These are phyloP conservation scores for Lutraria lutraria DNA, from an alignment of 2,888 invertebrate species.

Conservation along the genomic window DNA sequence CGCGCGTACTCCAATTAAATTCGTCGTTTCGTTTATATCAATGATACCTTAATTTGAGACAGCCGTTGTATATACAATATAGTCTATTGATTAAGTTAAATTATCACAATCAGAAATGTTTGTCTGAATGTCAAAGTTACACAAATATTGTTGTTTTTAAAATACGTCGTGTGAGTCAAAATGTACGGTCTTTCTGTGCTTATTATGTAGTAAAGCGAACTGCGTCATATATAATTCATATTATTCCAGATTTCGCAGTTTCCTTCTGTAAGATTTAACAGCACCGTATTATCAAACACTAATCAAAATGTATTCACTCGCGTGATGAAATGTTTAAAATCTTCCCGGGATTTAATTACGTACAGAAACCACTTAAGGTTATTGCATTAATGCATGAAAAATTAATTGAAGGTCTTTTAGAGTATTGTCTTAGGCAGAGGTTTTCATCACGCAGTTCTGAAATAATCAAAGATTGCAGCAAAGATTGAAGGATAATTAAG, in stretches of 20 bases:
- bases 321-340: not conserved
- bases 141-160: too few species aligned
- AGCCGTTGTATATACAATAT: too few species aligned
- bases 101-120: too few species aligned
- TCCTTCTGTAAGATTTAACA: not conserved
- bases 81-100: too few species aligned
- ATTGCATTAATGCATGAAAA: slow-evolving; percentile 15
- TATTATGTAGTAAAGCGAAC: too few species aligned
- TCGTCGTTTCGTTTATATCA: too few species aligned
- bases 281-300: not conserved
- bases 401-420: not conserved
- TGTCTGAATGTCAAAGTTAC: too few species aligned
- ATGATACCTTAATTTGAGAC: too few species aligned
- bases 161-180: too few species aligned
- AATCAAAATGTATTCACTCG: not conserved
- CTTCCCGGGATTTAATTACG: not conserved
- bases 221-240: too few species aligned
- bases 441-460: not conserved
- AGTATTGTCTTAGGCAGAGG: not conserved
- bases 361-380: not conserved
- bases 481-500: not conserved
- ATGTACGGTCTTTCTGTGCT: too few species aligned
- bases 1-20: too few species aligned
- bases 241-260: not conserved
- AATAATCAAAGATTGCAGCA: not conserved